Base-by-base conservation (phyloP, 2,797 vertebrate genomes). In the Anabas testudineus region DNA sequence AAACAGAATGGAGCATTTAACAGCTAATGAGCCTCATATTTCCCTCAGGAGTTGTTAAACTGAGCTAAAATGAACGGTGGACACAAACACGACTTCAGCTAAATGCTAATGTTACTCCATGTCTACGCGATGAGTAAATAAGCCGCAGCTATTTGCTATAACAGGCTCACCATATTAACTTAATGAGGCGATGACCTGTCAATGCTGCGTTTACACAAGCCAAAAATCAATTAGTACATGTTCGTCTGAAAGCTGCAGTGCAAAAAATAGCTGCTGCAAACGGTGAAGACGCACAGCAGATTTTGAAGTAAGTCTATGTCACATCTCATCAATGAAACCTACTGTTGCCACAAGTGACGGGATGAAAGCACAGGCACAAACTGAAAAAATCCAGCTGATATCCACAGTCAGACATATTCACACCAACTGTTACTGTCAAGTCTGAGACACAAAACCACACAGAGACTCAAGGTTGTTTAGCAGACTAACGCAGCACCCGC, bases 61-160 rank as follows among this genome's bases (percentile, higher is more conserved):
- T 47, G 10, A 36, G 18, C 37, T 45, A 4, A 47, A 49, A 26
- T 2, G 16, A 65, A 21, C 37, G 45, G 43, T 53, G 13, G 34
- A 75, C n/a, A 41, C 14, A 28, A 61, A 46, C 30, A 62, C 0
- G 3, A 37, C 56, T 21, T 28, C n/a, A 64, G 39, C 59, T 55
- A 18, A 66, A 48, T 61, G 24, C 43, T 34, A 42, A 24, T 67
- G 60, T 18, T 43, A 14, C 30, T n/a, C 7, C 2, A 14, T 16
- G 13, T 51, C 49, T 34, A 21, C 32, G 32, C 5, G n/a, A 28
- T 49, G 30, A 58, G 42, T 61, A 45, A 67, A 77, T 43, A 59
- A 59, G 39, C 21, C 14, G 19, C 19, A 19, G 52, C 32, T 54
- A 22, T 24, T 52, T 39, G 21, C 34, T 26, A n/a, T n/a, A 6